Percentiles rank a stretch among this genome's conserved stretches.
These are phyloP conservation scores for Alloscopus bannaensis DNA, from an alignment of 2,888 invertebrate genomes.

Conservation along the genomic window DNA sequence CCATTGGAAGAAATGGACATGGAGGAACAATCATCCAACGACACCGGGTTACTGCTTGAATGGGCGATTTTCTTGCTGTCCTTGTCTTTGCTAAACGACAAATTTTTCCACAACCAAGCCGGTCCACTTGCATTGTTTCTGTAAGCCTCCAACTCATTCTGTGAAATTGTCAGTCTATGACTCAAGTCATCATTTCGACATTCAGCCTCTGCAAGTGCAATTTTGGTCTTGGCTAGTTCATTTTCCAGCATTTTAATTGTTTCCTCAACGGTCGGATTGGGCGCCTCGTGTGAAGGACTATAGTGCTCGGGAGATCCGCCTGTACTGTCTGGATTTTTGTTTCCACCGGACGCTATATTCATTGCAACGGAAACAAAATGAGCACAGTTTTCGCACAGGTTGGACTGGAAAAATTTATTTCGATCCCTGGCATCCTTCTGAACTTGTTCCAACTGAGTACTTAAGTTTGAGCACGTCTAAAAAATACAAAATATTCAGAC, in stretches of 20 bases:
- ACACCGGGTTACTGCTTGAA: slow-evolving; percentile 22
- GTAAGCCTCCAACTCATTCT: slow-evolving; percentile 63
- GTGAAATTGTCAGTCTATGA: slow-evolving; percentile 64
- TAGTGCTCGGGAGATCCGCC: slow-evolving; percentile 25
- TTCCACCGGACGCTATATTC: slow-evolving; percentile 61
- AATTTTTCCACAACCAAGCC: slow-evolving; percentile 69
- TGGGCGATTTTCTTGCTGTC: slow-evolving; percentile 28
- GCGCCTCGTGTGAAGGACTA: slow-evolving; percentile 23
- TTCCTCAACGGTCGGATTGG: slow-evolving; percentile 45
- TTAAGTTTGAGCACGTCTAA: slow-evolving; percentile 80
- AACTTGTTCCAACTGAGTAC: slow-evolving; percentile 69
- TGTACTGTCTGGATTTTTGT: slow-evolving; percentile 47
- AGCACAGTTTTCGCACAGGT: slow-evolving; percentile 68
- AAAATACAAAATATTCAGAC: slow-evolving; percentile 17
- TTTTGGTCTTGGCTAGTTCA: slow-evolving; percentile 96
- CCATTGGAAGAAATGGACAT: slow-evolving; percentile 20
- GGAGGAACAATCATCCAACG: slow-evolving; percentile 25
- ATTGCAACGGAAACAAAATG: slow-evolving; percentile 70
- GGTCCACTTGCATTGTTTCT: slow-evolving; percentile 53
- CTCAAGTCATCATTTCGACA: slow-evolving; percentile 79
- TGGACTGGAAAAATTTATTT: slow-evolving; percentile 69
- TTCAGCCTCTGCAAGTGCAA: slow-evolving; percentile 97
- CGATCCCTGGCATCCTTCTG: slow-evolving; percentile 68
- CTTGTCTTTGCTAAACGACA: slow-evolving; percentile 66
- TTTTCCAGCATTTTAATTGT: slow-evolving; percentile 91